phyloP scores from a whole-genome alignment of 1,140 invertebrate genomes.

The Coptotermes formosanus region DNA sequence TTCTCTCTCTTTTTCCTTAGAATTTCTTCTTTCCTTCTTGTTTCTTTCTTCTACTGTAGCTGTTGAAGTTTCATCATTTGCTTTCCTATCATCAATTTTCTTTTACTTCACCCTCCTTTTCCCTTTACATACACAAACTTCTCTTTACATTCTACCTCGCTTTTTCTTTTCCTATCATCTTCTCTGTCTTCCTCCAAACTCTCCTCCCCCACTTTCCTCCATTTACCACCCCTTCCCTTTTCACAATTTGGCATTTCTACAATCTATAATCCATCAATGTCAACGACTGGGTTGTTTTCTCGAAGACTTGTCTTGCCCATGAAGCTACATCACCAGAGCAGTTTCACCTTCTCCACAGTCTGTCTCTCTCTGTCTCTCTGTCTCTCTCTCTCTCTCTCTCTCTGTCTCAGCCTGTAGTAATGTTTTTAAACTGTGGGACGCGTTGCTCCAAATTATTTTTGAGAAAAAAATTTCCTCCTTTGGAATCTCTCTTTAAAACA shows the following conservation, averaged over 20 bases:
- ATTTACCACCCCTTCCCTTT: constrained; percentile 31
- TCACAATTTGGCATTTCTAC: constrained; percentile 39
- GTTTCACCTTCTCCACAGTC: background rate
- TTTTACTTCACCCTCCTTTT: constrained; percentile 27
- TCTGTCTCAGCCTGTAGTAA: background rate
- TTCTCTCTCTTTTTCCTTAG: background rate
- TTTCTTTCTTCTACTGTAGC: background rate
- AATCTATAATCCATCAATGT: constrained; percentile 39
- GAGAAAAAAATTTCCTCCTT: background rate
- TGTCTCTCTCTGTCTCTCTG: background rate
- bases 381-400: no score
- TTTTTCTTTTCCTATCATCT: constrained; percentile 26
- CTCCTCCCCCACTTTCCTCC: constrained; percentile 18
- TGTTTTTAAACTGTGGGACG: background rate
- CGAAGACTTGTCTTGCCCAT: constrained; percentile 17
- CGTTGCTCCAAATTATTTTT: no score
- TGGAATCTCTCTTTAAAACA: background rate
- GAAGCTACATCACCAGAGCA: background rate
- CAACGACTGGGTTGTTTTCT: constrained; percentile 24
- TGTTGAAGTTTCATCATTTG: constrained; percentile 31
- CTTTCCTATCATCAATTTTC: constrained; percentile 35
- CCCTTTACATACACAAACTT: constrained; percentile 20
- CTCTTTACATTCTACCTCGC: constrained; percentile 24
- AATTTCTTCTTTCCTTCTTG: background rate
- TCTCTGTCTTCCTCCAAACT: constrained; percentile 22